Percentiles rank a stretch among this genome's conserved stretches.
Evolutionary conservation across 2,797 vertebrate genomes (phyloP).

Genomic region (Toxotes lorentzi): DNA sequence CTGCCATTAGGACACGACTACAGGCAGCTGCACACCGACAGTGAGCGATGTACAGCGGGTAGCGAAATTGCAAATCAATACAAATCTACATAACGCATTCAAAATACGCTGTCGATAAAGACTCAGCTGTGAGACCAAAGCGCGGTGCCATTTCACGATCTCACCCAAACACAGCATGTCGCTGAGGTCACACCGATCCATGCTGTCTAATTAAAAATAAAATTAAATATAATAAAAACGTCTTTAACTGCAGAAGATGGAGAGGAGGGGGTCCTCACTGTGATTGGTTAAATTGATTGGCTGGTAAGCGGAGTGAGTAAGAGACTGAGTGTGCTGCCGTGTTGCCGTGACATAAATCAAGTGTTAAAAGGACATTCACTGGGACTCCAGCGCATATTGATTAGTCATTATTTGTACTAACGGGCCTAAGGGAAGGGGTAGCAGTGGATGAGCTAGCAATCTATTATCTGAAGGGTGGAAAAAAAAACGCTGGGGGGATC

Average conservation of each 20-base stretch:
- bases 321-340: constrained; percentile 75
- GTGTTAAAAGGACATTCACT: constrained; percentile 90
- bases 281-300: constrained; percentile 74
- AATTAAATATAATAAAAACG: constrained; percentile 24
- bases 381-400: constrained; percentile 91
- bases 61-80: constrained; percentile 37
- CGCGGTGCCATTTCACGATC: background rate
- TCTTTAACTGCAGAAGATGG: constrained; percentile 44
- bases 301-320: constrained; percentile 60
- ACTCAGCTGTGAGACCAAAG: background rate
- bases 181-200: background rate
- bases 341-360: constrained; percentile 88
- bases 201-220: constrained; percentile 28
- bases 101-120: constrained; percentile 13
- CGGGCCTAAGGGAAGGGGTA: constrained; percentile 80
- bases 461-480: constrained; percentile 52
- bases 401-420: constrained; percentile 96
- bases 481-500: constrained; percentile 52
- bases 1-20: constrained; percentile 33
- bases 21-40: constrained; percentile 33
- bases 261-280: constrained; percentile 22
- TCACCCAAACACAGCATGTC: constrained; percentile 3
- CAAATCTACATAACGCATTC: constrained; percentile 51
- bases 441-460: constrained; percentile 51
- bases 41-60: constrained; percentile 45